Percentiles rank a stretch among this genome's conserved stretches.
phyloP scores from a whole-genome alignment of 2,888 invertebrate genomes.

The Andrena bucephala region DNA sequence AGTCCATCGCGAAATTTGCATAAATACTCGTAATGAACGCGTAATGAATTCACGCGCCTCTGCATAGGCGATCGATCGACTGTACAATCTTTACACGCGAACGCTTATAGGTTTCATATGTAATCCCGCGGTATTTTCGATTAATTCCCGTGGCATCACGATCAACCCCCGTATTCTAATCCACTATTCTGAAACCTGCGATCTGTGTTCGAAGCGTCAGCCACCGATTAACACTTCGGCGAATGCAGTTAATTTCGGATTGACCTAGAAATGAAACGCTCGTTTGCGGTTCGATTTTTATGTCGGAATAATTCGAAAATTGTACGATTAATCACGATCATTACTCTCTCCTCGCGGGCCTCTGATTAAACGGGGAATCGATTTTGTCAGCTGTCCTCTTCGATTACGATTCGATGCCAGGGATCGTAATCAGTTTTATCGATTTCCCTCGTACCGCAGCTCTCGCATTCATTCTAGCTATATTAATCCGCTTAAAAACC shows the following conservation, averaged over 20 bases:
- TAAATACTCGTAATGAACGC: constrained; percentile 69
- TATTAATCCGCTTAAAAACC: neutral
- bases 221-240: constrained; percentile 38
- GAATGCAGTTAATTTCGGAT: constrained; percentile 31
- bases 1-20: constrained; percentile 63
- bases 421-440: constrained; percentile 5
- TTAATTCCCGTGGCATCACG: constrained; percentile 68
- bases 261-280: constrained; percentile 20
- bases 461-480: neutral
- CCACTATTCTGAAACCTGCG: constrained; percentile 12
- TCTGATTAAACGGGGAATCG: constrained; percentile 1
- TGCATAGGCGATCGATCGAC: constrained; percentile 29
- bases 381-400: neutral
- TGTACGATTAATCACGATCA: constrained; percentile 22
- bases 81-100: constrained; percentile 49
- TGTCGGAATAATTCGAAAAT: neutral
- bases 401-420: neutral
- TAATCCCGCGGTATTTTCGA: constrained; percentile 59
- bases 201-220: constrained; percentile 4
- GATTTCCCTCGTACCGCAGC: neutral
- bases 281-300: constrained; percentile 10
- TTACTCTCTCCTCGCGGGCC: constrained; percentile 14
- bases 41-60: constrained; percentile 49
- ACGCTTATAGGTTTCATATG: constrained; percentile 18
- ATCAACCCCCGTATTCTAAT: constrained; percentile 9